Evolutionary conservation across 2,797 vertebrate genomes (phyloP), one percentile per base, ranked within the genome.

Genomic region (Melanotaenia nigrans): DNA sequence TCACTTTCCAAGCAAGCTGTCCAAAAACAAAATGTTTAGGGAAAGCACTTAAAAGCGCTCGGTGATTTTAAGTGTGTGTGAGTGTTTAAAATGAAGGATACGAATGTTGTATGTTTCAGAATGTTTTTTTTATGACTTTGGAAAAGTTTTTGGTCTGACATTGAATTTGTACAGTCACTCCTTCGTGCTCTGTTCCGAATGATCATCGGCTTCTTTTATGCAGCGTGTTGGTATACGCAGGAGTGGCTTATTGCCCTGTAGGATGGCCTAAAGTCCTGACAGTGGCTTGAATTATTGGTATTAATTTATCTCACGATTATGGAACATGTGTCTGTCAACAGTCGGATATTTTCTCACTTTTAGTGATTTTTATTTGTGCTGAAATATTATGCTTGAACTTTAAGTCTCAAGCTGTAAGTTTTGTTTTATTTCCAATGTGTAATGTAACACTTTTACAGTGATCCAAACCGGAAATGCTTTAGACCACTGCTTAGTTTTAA

Each of bases 81-180:
- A 7, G 45, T 12, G 22, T 49, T 66, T 32, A 4, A 25, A 32
- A 11, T 3, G 2, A 5, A 7, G 12, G 0, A 35, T 12, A 1
- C 24, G 20, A 30, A 3, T 38, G 3, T 3, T 11, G 0, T 12
- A 0, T 56, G 65, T 80, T 82, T 72, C 1, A 3, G 58, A 1
- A 16, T 71, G 3, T 67, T 77, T 73, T 65, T 47, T 47, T 8
- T 1, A 49, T 68, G 74, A 88, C 84, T 89, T 90, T 68, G 42
- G 45, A 78, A 87, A 91, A 89, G 81, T 91, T 93, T 90, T 68
- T 64, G 65, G 51, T 13, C 57, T 85, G 85, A 85, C 85, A 86
- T 84, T 82, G 84, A 53, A n/a, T 61, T 20, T 20, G n/a, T 47
- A 3, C 40, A 79, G 66, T 78, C 79, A 74, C 65, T 76, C 57